phyloP scores from a whole-genome alignment of 2,888 invertebrate genomes.

The Cataglyphis cursor region DNA sequence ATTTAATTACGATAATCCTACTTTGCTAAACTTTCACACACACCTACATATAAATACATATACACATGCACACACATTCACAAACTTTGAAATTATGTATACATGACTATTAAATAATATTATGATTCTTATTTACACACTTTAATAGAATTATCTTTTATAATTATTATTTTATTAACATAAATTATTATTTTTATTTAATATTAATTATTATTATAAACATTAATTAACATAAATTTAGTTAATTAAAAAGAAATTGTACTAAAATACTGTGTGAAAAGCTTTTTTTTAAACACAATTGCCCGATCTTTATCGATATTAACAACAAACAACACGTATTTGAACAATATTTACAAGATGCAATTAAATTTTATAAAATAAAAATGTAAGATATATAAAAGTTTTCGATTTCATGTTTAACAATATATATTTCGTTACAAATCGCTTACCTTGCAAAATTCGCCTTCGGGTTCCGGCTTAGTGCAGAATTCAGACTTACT shows the following conservation, averaged over 20 bases:
- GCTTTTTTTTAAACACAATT: not conserved
- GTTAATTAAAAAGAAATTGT: not conserved
- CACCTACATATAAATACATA: too few species aligned
- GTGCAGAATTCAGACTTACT: constrained; percentile 31
- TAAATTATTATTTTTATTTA: not conserved
- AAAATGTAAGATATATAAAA: not conserved
- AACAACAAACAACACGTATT: not conserved
- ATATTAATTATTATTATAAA: not conserved
- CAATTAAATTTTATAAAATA: not conserved
- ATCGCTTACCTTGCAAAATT: constrained; percentile 32
- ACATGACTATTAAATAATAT: not conserved
- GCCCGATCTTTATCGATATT: not conserved
- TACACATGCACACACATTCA: not conserved
- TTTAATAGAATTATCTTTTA: not conserved
- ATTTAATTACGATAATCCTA: not conserved
- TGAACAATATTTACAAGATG: not conserved
- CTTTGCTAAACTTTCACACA: not conserved
- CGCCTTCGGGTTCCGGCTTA: not conserved
- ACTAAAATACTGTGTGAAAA: not conserved
- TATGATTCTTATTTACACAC: not conserved
- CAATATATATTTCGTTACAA: not conserved
- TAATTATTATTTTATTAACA: not conserved
- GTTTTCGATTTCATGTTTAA: not conserved
- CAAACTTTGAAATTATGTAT: not conserved
- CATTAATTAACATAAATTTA: not conserved